A percentile compares a stretch with the other conserved stretches of the same genome.
phyloP scores from a whole-genome alignment of 1,140 invertebrate species.

The Drosophila sulfurigaster region DNA sequence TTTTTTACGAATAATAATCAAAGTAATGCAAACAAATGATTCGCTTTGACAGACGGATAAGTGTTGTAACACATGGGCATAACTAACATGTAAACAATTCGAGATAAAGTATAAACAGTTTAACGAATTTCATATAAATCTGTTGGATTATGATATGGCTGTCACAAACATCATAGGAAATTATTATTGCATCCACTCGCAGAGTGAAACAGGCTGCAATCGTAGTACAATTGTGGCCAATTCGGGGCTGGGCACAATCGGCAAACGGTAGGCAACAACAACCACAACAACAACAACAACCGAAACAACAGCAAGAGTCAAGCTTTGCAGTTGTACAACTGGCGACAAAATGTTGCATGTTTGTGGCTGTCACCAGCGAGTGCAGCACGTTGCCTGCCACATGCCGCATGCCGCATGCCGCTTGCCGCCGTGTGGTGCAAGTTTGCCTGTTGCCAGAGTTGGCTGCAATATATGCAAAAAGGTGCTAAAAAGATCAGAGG shows the following conservation, averaged over 20 bases:
- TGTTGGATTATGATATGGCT: constrained; percentile 31
- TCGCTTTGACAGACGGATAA: neutral
- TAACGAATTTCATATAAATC: constrained; percentile 18
- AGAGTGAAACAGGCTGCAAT: constrained; percentile 6
- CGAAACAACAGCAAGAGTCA: no score
- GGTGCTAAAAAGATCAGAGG: constrained; percentile 83
- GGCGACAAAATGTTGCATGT: constrained; percentile 83
- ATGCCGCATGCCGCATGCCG: neutral
- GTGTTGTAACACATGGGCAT: neutral
- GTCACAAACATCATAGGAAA: constrained; percentile 51
- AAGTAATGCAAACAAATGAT: neutral
- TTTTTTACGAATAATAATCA: neutral
- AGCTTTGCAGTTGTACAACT: constrained; percentile 66
- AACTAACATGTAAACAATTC: no score
- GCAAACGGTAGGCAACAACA: constrained; percentile 12
- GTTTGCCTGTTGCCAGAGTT: constrained; percentile 27
- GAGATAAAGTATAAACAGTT: neutral
- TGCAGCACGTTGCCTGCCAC: constrained; percentile 14
- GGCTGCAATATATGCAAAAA: constrained; percentile 75
- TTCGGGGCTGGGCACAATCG: constrained; percentile 40
- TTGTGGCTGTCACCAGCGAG: constrained; percentile 70
- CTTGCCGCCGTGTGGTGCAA: neutral
- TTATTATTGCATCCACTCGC: constrained; percentile 31
- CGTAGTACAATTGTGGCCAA: constrained; percentile 19
- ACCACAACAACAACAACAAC: constrained; percentile 3